Evolutionary conservation across 2,888 invertebrate species (phyloP), one percentile per base, ranked within the genome.

Genomic region (Tineola bisselliella): DNA sequence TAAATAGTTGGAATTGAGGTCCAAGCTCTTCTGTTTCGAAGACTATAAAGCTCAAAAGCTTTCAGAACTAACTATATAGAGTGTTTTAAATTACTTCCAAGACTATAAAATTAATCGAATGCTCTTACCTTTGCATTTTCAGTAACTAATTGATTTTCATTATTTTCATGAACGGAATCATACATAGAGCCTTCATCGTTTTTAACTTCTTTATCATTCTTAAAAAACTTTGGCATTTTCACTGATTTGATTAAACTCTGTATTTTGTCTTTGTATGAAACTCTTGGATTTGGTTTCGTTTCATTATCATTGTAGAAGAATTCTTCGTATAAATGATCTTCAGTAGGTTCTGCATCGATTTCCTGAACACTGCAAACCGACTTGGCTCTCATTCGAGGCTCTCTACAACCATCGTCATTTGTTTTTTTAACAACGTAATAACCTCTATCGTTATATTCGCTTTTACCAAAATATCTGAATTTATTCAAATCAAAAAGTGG

Each of bases 311-410:
- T 79, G 43, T 84, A 84, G 65, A 78, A 79, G 0, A 86, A 66
- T 62, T 86, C 87, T 74, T 87, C 87, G 59, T 86, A 87, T 43
- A 86, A 77, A 67, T 87, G 87, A 52, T 87, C 87, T 60, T 84
- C 86, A 1, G 74, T 25, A 3, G n/a, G 12, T 54, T 54, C 54
- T 17, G 25, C 6, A 6, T 25, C 6, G 25, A 58, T 58, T n/a
- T 31, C 58, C 62, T 82, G 79, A 13, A 76, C 64, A 11, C 74
- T 69, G 3, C 77, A 69, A 44, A 82, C 62, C 13, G 83, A 77
- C 66, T 77, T 84, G 61, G 81, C 82, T 68, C 81, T 84, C 1
- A 74, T 68, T 66, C 70, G 76, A 0, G 68, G 62, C 48, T 81
- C 84, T 25, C 30, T 59, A 69, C 80, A 60, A 66, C 71, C 1